Conservation (phyloP, 2,797 vertebrate genomes). For the Taenioides sp. region DNA sequence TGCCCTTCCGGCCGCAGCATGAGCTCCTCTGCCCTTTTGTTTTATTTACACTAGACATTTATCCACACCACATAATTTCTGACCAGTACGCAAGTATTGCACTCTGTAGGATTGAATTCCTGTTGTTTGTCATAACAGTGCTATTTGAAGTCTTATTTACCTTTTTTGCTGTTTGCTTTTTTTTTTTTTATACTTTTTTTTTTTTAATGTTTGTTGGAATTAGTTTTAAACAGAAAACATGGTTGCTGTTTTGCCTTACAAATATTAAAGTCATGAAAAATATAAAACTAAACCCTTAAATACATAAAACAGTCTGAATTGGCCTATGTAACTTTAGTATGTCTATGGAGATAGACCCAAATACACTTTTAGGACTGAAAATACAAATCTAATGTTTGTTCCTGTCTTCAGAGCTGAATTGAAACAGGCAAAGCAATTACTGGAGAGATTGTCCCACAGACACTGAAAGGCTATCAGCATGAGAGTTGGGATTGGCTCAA, state of each 20-base stretch:
- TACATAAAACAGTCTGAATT: neutral
- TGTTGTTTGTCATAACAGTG: neutral
- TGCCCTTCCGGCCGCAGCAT: conserved; percentile 32
- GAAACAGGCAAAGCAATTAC: conserved; percentile 84
- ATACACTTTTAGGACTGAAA: conserved; percentile 38
- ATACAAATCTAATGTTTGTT: conserved; percentile 67
- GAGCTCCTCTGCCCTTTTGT: conserved; percentile 26
- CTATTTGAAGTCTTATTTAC: neutral
- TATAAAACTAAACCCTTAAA: neutral
- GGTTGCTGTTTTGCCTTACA: conserved; percentile 24
- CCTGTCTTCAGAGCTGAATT: conserved; percentile 57
- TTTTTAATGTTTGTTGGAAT: conserved; percentile 30
- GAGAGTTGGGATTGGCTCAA: conserved; percentile 89
- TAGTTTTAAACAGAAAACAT: conserved; percentile 46
- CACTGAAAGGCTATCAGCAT: conserved; percentile 93
- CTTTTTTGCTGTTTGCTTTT: neutral
- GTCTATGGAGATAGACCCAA: conserved; percentile 5
- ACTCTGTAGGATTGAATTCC: neutral
- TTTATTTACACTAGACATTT: conserved; percentile 31
- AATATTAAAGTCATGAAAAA: neutral
- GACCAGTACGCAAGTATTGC: neutral
- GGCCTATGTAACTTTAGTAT: neutral
- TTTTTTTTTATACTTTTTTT: too few species aligned
- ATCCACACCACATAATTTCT: conserved; percentile 16
- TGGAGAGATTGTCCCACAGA: conserved; percentile 87